Percentiles rank a stretch among this genome's conserved stretches.
Conservation (phyloP, 1,140 invertebrate genomes). For the Drosophila orosa region DNA sequence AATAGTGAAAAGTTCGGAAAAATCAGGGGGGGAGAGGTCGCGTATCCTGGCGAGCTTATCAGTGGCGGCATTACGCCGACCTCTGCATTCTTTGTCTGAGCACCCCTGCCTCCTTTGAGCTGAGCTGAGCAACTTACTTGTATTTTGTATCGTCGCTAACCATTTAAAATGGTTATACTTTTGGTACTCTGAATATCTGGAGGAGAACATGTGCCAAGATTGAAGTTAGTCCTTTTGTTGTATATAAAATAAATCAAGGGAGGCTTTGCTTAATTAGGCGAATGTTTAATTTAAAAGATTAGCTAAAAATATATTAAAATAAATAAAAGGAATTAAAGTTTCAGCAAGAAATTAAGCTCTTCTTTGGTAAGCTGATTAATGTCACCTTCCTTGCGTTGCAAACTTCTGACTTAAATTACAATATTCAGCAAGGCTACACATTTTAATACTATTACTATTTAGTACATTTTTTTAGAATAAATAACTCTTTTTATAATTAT, state of each 20-base stretch:
- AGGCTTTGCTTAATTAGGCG: too few relatives aligned
- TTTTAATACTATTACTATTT: too few relatives aligned
- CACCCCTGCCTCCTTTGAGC: neutral
- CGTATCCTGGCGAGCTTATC: slow-evolving; percentile 71
- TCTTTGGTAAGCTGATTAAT: too few relatives aligned
- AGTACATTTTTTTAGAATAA: too few relatives aligned
- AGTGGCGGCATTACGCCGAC: slow-evolving; percentile 59
- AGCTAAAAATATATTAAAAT: too few relatives aligned
- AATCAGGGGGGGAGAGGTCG: slow-evolving; percentile 9
- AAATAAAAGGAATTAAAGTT: too few relatives aligned
- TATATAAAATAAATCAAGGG: too few relatives aligned
- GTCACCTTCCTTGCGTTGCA: too few relatives aligned
- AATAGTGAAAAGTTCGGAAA: slow-evolving; percentile 58
- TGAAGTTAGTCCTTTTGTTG: neutral
- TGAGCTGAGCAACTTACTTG: slow-evolving; percentile 52
- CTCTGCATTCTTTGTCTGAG: slow-evolving; percentile 51
- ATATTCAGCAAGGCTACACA: too few relatives aligned
- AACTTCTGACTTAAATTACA: too few relatives aligned
- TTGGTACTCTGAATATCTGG: slow-evolving; percentile 24
- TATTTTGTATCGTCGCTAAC: slow-evolving; percentile 54
- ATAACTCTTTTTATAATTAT: neutral
- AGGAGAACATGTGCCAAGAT: neutral
- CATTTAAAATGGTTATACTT: slow-evolving; percentile 49
- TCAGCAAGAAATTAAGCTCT: too few relatives aligned
- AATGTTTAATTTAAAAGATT: too few relatives aligned